These are phyloP conservation scores for Sapajus apella DNA, from an alignment of 2,113 vertebrate species.

Conservation along the genomic window DNA sequence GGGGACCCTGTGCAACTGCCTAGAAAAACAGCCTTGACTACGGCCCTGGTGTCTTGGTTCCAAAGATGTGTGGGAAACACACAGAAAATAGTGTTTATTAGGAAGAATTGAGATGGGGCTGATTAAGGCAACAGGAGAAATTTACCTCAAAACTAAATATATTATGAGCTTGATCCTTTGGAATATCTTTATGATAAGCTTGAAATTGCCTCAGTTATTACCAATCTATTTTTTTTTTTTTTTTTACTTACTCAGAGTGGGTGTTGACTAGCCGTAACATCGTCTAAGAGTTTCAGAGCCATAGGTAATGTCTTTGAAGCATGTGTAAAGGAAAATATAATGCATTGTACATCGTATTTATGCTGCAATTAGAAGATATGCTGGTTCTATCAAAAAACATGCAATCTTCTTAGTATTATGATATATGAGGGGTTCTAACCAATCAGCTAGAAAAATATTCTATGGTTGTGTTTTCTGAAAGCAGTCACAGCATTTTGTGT, in stretches of 20 bases:
- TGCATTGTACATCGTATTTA: background rate
- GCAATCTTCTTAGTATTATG: background rate
- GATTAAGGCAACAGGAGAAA: background rate
- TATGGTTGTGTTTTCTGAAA: constrained; percentile 24
- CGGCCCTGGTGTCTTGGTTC: background rate
- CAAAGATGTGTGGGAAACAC: background rate
- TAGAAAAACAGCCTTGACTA: background rate
- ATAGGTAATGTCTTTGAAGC: background rate
- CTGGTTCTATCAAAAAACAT: background rate
- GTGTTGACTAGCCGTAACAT: background rate
- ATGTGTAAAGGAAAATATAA: constrained; percentile 2
- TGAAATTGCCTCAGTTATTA: background rate
- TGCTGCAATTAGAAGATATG: background rate
- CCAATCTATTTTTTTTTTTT: background rate
- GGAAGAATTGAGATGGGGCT: background rate
- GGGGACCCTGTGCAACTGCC: background rate
- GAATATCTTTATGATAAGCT: background rate
- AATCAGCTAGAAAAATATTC: constrained; percentile 13
- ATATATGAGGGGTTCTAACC: background rate
- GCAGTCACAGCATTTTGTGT: background rate
- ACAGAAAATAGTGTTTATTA: background rate
- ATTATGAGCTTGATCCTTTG: background rate
- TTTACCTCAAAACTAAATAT: background rate
- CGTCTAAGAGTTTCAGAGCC: background rate
- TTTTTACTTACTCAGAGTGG: background rate